These are phyloP conservation scores for Acinonyx jubatus DNA, from an alignment of 2,113 vertebrate genomes.

Conservation along the genomic window DNA sequence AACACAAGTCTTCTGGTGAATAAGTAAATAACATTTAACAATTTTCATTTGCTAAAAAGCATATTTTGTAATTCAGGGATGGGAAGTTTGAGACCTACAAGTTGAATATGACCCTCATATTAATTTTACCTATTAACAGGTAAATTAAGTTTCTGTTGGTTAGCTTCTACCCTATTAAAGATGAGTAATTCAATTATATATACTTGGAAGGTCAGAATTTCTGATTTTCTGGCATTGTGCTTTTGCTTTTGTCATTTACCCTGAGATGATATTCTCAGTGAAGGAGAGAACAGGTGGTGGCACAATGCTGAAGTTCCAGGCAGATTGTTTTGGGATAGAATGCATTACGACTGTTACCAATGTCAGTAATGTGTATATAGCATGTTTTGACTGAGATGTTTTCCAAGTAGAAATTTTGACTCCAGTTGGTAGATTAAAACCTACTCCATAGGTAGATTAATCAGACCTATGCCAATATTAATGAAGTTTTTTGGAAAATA, in stretches of 20 bases:
- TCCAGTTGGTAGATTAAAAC: not conserved
- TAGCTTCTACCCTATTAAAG: not conserved
- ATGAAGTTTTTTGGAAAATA: not conserved
- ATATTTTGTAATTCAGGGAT: constrained; percentile 39
- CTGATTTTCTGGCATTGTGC: not conserved
- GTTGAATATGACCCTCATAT: not conserved
- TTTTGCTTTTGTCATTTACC: constrained; percentile 7
- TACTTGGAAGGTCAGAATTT: not conserved
- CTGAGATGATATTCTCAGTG: not conserved
- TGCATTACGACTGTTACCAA: not conserved
- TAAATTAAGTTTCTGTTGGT: constrained; percentile 46
- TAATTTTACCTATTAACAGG: not conserved
- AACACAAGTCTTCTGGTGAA: constrained; percentile 3
- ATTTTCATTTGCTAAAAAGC: constrained; percentile 26
- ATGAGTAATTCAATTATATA: not conserved
- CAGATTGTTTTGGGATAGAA: not conserved
- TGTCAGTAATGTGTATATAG: not conserved
- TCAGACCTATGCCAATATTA: not conserved
- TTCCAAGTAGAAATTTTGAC: not conserved
- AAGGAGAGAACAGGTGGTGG: not conserved
- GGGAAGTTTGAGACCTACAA: not conserved
- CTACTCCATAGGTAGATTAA: not conserved
- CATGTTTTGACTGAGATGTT: not conserved
- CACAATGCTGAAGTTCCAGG: not conserved
- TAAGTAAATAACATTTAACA: constrained; percentile 15